Conservation (phyloP, 2,888 invertebrate species). For the Drosophila cognata region DNA sequence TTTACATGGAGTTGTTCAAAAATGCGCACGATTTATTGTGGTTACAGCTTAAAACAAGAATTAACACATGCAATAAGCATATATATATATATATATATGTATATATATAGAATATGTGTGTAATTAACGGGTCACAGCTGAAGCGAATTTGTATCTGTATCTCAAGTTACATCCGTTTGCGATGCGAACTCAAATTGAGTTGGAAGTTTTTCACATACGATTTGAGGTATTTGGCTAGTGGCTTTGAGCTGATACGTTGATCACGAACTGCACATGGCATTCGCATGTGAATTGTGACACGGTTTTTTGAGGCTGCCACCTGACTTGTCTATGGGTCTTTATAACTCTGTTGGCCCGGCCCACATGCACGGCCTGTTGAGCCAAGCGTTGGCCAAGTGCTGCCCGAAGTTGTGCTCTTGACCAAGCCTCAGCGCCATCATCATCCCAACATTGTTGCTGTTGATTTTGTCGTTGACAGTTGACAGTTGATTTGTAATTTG, state of each 20-base stretch:
- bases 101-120: background rate
- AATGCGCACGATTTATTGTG: constrained; percentile 2
- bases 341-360: constrained; percentile 20
- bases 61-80: constrained; percentile 1
- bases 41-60: background rate
- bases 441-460: constrained; percentile 21
- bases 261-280: constrained; percentile 55
- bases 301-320: constrained; percentile 52
- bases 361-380: constrained; percentile 10
- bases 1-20: background rate
- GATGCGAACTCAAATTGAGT: constrained; percentile 24
- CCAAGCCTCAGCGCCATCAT: constrained; percentile 51
- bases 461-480: constrained; percentile 31
- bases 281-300: constrained; percentile 63
- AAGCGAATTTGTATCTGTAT: constrained; percentile 32
- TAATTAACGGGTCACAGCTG: constrained; percentile 24
- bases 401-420: constrained; percentile 58
- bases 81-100: constrained; percentile 2
- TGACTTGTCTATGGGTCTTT: constrained; percentile 33
- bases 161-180: constrained; percentile 23
- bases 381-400: constrained; percentile 17
- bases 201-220: constrained; percentile 34
- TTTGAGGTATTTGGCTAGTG: constrained; percentile 44
- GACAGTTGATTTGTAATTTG: constrained; percentile 62
- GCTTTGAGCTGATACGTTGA: constrained; percentile 44